Conservation (phyloP, 2,797 vertebrate species). For the Lacerta agilis region DNA sequence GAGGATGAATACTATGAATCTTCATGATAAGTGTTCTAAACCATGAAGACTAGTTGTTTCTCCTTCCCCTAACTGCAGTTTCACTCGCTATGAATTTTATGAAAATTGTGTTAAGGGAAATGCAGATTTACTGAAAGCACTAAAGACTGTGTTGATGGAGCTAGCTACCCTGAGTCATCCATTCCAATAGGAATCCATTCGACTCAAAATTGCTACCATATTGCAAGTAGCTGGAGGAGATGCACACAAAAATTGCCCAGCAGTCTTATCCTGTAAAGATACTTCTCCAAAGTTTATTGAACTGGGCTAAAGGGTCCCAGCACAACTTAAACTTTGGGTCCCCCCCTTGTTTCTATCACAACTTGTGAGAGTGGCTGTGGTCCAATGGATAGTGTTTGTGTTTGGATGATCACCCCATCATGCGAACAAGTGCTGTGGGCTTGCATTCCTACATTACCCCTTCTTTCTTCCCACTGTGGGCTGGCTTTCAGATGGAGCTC, state of each 20-base stretch:
- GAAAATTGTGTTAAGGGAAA: conserved; percentile 51
- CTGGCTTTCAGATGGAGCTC: not conserved
- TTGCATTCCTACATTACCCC: too few species aligned
- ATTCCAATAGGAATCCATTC: conserved; percentile 8
- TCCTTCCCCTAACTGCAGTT: not conserved
- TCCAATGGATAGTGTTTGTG: not conserved
- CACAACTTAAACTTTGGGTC: not conserved
- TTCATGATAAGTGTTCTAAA: conserved; percentile 31
- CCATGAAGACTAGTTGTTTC: conserved; percentile 2
- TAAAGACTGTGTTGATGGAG: conserved; percentile 33
- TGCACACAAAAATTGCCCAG: not conserved
- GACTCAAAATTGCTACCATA: conserved; percentile 10
- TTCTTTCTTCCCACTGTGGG: not conserved
- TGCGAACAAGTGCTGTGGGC: not conserved
- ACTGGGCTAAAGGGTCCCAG: not conserved
- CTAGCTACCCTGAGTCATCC: not conserved
- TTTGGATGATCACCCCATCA: not conserved
- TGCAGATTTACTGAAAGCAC: conserved; percentile 44
- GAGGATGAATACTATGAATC: not conserved
- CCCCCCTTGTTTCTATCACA: not conserved
- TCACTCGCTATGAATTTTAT: conserved; percentile 24
- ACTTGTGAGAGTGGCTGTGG: not conserved
- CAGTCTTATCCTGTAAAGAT: not conserved
- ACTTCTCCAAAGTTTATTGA: not conserved
- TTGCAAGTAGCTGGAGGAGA: fast-evolving